phyloP scores from a whole-genome alignment of 1,140 invertebrate genomes.

The Agrypnia vestita region DNA sequence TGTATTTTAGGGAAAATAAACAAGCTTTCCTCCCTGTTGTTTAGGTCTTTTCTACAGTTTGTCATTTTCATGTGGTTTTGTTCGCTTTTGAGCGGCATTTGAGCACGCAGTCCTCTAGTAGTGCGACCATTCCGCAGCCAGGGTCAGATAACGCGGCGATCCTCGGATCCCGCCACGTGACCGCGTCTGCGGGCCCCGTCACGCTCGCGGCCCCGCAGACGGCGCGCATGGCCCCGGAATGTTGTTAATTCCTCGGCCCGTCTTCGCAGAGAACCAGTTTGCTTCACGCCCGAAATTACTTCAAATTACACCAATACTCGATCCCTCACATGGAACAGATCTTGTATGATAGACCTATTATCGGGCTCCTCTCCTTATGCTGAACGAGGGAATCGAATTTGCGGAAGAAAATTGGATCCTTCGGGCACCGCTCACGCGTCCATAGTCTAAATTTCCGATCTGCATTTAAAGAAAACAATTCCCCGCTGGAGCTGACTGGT shows the following conservation, averaged over 20 bases:
- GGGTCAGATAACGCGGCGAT: too few relatives aligned
- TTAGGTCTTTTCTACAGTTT: too few relatives aligned
- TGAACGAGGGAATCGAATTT: conserved; percentile 25
- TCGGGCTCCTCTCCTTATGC: conserved; percentile 14
- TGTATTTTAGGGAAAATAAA: too few relatives aligned
- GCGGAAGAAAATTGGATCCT: conserved; percentile 25
- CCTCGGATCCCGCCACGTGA: too few relatives aligned
- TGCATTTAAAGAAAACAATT: too few relatives aligned
- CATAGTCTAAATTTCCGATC: conserved; percentile 5
- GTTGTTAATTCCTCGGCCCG: conserved; percentile 57
- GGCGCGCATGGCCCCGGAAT: conserved; percentile 50
- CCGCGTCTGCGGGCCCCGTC: conserved; percentile 1
- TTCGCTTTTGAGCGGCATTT: too few relatives aligned
- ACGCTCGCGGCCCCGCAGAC: background rate
- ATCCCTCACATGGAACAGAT: conserved; percentile 25
- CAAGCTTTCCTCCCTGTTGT: too few relatives aligned
- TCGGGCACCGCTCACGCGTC: background rate
- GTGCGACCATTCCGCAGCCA: too few relatives aligned
- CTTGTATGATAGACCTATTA: conserved; percentile 44
- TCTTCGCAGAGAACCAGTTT: conserved; percentile 57
- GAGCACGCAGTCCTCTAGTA: too few relatives aligned
- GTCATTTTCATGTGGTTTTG: too few relatives aligned
- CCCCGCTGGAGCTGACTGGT: too few relatives aligned
- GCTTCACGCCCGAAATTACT: conserved; percentile 57
- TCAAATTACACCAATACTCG: conserved; percentile 57